Base-by-base conservation (phyloP, 2,113 vertebrate species). In the Crypturellus undulatus region DNA sequence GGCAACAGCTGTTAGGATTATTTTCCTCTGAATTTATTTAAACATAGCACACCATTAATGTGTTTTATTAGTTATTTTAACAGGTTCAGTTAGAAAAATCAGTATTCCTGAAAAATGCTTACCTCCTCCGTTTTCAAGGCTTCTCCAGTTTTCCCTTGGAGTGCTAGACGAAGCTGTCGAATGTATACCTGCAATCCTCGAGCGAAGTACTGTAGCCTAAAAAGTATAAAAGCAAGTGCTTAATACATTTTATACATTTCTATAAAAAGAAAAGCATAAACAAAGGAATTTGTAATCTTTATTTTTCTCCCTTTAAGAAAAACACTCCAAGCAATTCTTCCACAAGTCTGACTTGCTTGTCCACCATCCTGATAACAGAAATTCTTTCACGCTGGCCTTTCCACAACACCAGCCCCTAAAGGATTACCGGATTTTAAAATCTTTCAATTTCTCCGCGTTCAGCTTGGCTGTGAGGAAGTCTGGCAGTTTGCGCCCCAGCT, bases 101-200 rank as follows among this genome's bases (percentile, higher is more conserved):
- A 4, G 3, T 69, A 81, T 22, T 68, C 21, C 45, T 5, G 3
- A 60, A 7, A 24, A 65, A 28, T 34, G 60, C 58, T 96, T 97
- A 99, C 99, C 98, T 99, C 99, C 16, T 99, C 99, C n/a, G 99
- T 99, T 97, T 99, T 99, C 79, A 99, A 98, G 63, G 99, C 99
- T 65, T 99, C 99, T 54, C 99, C 99, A 2, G 99, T 99, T 98
- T 99, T 99, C 13, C 99, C 99, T 94, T 99, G 99, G 84, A 99
- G 98, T 9, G 99, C 99, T 63, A 99, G 98, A 89, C 99, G 98
- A 84, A 99, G 98, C 88, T 99, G 99, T 80, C 99, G 97, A 93
- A 99, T 99, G 84, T 99, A 99, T 64, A 99, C 99, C 94, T 99
- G 99, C 72, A 99, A 97, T 42, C 99, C 99, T 92, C 99, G 98